phyloP scores from a whole-genome alignment of 2,113 vertebrate species.

The Eleginops maclovinus region DNA sequence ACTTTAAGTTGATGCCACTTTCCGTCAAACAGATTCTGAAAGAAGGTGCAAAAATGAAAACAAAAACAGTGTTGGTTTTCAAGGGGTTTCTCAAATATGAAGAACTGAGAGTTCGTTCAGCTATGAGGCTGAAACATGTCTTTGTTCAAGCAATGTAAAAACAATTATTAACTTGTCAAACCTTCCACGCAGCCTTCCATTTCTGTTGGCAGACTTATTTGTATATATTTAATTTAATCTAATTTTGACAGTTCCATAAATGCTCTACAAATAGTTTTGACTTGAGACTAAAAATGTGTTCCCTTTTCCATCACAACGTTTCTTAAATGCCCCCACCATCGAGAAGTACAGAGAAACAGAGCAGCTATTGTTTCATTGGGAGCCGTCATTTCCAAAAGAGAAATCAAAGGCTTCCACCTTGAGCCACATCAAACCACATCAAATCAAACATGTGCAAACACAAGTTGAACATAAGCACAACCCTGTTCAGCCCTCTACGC shows the following conservation, averaged over 20 bases:
- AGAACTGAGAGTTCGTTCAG: neutral
- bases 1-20: slow-evolving; percentile 87
- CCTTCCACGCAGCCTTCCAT: neutral
- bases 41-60: slow-evolving; percentile 4
- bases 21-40: slow-evolving; percentile 70
- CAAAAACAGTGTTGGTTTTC: neutral
- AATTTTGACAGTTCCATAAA: slow-evolving; percentile 24
- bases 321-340: neutral
- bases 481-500: neutral
- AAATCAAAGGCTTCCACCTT: slow-evolving; percentile 39
- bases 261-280: slow-evolving; percentile 25
- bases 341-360: slow-evolving; percentile 35
- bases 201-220: slow-evolving; percentile 4
- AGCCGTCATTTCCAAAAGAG: slow-evolving; percentile 40
- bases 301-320: slow-evolving; percentile 43
- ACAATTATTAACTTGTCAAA: slow-evolving; percentile 31
- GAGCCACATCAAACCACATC: slow-evolving; percentile 56
- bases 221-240: slow-evolving; percentile 11
- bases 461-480: slow-evolving; percentile 41
- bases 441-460: slow-evolving; percentile 55
- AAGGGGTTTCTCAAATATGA: slow-evolving; percentile 1
- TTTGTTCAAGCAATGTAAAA: slow-evolving; percentile 9
- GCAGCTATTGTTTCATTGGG: slow-evolving; percentile 37
- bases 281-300: slow-evolving; percentile 1
- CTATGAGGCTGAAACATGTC: neutral